A percentile compares a stretch with the other conserved stretches of the same genome.
Evolutionary conservation across 2,888 invertebrate genomes (phyloP).

Genomic region (Automeris io): DNA sequence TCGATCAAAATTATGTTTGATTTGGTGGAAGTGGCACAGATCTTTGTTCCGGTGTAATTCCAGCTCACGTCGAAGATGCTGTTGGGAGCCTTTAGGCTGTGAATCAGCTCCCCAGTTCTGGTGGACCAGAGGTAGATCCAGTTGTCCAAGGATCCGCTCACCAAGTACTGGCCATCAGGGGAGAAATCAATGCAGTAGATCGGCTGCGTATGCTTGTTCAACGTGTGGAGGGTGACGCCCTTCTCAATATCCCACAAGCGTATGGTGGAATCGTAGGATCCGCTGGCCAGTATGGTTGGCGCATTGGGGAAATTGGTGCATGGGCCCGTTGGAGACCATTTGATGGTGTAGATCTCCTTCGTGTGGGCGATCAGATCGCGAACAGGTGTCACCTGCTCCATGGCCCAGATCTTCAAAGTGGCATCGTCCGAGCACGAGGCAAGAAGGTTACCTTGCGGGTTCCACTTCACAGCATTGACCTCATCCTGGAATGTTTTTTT

Average conservation of each 20-base stretch:
- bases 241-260: constrained; percentile 97
- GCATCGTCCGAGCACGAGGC: constrained; percentile 99
- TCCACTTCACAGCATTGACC: constrained; percentile 99
- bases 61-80: constrained; percentile 99
- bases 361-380: constrained; percentile 97
- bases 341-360: constrained; percentile 99
- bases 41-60: constrained; percentile 98
- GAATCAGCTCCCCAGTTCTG: constrained; percentile 94
- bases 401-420: constrained; percentile 99
- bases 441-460: constrained; percentile 96
- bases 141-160: constrained; percentile 99
- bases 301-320: constrained; percentile 98
- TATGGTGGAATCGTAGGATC: constrained; percentile 99
- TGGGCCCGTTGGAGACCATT: constrained; percentile 99
- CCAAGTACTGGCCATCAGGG: constrained; percentile 97
- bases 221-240: constrained; percentile 94
- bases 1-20: constrained; percentile 97
- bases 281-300: constrained; percentile 96
- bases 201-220: constrained; percentile 98
- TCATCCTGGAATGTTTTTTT: constrained; percentile 97
- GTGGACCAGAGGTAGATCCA: constrained; percentile 99
- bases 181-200: constrained; percentile 99
- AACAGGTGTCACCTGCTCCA: constrained; percentile 96
- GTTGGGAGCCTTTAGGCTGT: constrained; percentile 98
- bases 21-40: constrained; percentile 98